Evolutionary conservation across 2,888 invertebrate genomes (phyloP).

Genomic region (Brenthis daphne): DNA sequence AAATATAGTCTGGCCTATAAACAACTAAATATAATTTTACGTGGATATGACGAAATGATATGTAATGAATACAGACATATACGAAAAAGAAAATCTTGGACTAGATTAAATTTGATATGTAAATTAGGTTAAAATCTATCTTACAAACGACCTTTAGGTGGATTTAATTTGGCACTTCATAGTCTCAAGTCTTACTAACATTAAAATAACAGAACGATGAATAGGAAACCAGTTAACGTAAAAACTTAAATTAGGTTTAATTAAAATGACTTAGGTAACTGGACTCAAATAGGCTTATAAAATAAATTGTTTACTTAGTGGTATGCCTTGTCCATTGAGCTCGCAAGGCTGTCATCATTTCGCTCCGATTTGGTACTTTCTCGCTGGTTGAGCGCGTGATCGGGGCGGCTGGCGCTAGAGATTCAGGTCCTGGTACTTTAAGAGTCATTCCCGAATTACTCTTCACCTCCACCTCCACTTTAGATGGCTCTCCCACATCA

Average conservation of each 20-base stretch:
- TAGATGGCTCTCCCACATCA: slow-evolving; percentile 53
- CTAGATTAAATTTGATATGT: slow-evolving; percentile 46
- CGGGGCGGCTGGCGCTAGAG: slow-evolving; percentile 82
- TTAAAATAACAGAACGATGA: slow-evolving; percentile 14
- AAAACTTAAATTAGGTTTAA: slow-evolving; percentile 43
- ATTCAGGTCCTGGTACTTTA: slow-evolving; percentile 74
- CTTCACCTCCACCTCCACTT: slow-evolving; percentile 49
- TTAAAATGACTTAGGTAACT: slow-evolving; percentile 47
- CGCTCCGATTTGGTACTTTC: slow-evolving; percentile 92
- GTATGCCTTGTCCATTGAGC: slow-evolving; percentile 94
- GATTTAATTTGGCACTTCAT: slow-evolving; percentile 31
- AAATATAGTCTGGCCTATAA: slow-evolving; percentile 46
- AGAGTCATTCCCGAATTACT: slow-evolving; percentile 74
- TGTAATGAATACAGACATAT: slow-evolving; percentile 44
- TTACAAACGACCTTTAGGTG: slow-evolving; percentile 26
- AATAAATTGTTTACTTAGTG: slow-evolving; percentile 84
- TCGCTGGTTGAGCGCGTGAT: slow-evolving; percentile 92
- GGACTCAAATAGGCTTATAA: slow-evolving; percentile 47
- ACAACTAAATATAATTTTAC: slow-evolving; percentile 53
- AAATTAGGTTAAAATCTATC: slow-evolving; percentile 36
- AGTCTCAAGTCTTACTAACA: slow-evolving; percentile 20
- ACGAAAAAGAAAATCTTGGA: slow-evolving; percentile 36
- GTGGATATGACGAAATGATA: slow-evolving; percentile 66
- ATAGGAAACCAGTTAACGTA: slow-evolving; percentile 9
- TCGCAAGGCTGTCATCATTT: slow-evolving; percentile 91